These are phyloP conservation scores for Myanophis thanlyinensis DNA, from an alignment of 2,113 vertebrate genomes.

Conservation along the genomic window DNA sequence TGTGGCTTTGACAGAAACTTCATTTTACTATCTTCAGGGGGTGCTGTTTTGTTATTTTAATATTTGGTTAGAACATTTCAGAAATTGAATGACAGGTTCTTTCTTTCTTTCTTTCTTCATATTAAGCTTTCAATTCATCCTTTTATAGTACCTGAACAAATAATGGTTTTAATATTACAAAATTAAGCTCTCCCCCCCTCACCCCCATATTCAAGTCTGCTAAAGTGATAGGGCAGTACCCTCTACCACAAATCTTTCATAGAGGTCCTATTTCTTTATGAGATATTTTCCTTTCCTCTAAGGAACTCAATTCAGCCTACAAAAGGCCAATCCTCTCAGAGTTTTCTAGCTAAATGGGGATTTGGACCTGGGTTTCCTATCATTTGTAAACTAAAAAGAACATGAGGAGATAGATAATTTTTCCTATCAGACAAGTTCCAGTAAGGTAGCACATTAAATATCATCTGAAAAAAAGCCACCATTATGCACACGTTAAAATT, in stretches of 20 bases:
- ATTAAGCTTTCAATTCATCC: neutral
- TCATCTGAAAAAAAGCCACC: neutral
- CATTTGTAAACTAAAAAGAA: neutral
- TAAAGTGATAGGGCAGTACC: neutral
- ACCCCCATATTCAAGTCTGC: neutral
- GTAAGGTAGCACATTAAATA: neutral
- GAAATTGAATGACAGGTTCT: neutral
- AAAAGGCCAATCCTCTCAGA: neutral
- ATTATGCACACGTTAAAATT: no score
- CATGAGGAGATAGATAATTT: neutral
- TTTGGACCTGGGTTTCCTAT: neutral
- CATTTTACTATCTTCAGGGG: constrained; percentile 22
- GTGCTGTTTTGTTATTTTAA: constrained; percentile 25
- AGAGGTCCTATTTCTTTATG: neutral
- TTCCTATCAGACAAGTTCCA: neutral
- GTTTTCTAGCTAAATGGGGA: neutral
- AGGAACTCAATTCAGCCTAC: neutral
- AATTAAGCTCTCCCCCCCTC: neutral
- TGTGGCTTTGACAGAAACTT: constrained; percentile 39
- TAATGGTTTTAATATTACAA: neutral
- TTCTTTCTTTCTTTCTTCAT: neutral
- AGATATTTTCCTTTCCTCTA: neutral
- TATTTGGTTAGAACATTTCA: neutral
- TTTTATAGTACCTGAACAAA: neutral
- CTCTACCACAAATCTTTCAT: neutral